Evolutionary conservation across 2,113 vertebrate genomes (phyloP).

Genomic region (Ammodytes marinus): DNA sequence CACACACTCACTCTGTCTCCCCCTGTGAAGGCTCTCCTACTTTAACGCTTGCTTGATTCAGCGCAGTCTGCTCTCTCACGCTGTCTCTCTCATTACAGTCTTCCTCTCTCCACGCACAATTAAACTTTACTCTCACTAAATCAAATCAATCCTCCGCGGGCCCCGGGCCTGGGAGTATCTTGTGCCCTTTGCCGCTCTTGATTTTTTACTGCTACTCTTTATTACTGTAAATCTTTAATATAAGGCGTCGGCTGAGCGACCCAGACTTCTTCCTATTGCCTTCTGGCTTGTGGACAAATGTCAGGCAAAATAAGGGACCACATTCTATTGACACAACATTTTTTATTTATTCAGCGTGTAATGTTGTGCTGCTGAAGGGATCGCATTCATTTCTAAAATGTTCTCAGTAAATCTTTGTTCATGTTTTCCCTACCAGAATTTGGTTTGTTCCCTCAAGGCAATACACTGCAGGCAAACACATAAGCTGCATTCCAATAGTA

Average conservation of each 20-base stretch:
- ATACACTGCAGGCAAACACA: too few relatives aligned
- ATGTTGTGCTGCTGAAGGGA: conserved; percentile 20
- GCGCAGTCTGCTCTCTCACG: conserved; percentile 21
- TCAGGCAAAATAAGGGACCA: conserved; percentile 5
- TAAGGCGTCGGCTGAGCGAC: neutral
- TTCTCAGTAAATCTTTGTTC: conserved; percentile 47
- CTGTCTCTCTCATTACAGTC: conserved; percentile 53
- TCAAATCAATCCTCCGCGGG: conserved; percentile 60
- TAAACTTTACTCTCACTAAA: conserved; percentile 64
- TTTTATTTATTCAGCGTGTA: conserved; percentile 29
- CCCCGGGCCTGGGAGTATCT: conserved; percentile 30
- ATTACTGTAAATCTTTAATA: conserved; percentile 50
- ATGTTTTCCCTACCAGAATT: neutral
- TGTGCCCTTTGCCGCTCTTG: conserved; percentile 51
- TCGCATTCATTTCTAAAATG: conserved; percentile 16
- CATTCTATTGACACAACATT: neutral
- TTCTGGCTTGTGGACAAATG: conserved; percentile 4
- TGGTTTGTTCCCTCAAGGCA: conserved; percentile 26
- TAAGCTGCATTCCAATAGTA: too few relatives aligned
- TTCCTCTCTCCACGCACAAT: conserved; percentile 63
- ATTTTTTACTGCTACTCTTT: conserved; percentile 62
- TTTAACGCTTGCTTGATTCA: conserved; percentile 49
- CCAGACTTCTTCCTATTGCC: neutral
- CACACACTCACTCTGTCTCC: neutral
- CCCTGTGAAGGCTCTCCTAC: conserved; percentile 35